Evolutionary conservation across 2,888 invertebrate genomes (phyloP).

Genomic region (Incurvaria masculella): DNA sequence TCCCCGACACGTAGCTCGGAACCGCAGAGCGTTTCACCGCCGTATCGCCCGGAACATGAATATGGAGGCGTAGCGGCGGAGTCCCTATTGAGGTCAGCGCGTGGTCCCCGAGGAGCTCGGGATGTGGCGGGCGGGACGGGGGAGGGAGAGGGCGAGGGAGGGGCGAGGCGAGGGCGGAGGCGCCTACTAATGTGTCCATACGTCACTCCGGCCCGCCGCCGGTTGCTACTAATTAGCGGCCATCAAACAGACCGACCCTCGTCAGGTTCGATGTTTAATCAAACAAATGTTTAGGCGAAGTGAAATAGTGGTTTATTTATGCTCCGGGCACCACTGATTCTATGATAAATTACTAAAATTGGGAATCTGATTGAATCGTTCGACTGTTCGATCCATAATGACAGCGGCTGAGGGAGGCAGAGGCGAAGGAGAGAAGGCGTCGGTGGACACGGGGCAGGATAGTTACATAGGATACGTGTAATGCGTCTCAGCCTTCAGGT

Average conservation of each 20-base stretch:
- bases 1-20: too few species aligned
- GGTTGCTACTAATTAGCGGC: not conserved
- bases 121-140: slow-evolving; percentile 18
- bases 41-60: not conserved
- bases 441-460: too few species aligned
- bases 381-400: too few species aligned
- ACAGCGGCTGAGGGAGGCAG: too few species aligned
- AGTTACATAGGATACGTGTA: too few species aligned
- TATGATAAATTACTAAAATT: too few species aligned
- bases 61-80: not conserved
- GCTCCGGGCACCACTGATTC: too few species aligned
- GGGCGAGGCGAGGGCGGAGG: not conserved
- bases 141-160: slow-evolving; percentile 10
- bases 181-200: not conserved
- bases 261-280: not conserved
- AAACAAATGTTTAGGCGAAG: not conserved
- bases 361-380: too few species aligned
- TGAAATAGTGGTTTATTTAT: too few species aligned
- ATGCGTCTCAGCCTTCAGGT: too few species aligned
- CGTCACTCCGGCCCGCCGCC: not conserved
- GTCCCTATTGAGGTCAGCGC: slow-evolving; percentile 11
- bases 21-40: too few species aligned
- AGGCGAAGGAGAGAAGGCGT: too few species aligned
- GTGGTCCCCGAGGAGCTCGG: slow-evolving; percentile 12
- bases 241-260: not conserved